Evolutionary conservation across 2,888 invertebrate species (phyloP).

Genomic region (Andrena fulva): DNA sequence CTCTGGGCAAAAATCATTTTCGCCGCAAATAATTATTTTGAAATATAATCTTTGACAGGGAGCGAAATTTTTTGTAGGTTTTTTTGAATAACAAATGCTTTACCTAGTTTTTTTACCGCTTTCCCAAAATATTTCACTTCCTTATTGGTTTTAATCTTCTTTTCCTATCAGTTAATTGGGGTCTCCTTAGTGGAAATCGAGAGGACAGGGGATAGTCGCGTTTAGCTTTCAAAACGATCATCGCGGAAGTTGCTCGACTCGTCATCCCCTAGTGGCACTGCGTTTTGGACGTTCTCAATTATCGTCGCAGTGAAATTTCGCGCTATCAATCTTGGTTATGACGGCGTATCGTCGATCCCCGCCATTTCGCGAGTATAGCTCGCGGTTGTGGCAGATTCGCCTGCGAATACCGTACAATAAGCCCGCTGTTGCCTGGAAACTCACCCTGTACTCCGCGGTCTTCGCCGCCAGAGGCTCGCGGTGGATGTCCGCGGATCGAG

Average conservation of each 20-base stretch:
- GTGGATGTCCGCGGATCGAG: conserved; percentile 28
- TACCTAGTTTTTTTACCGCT: too few species aligned
- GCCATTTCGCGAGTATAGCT: conserved; percentile 34
- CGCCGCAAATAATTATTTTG: too few species aligned
- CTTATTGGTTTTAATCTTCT: too few species aligned
- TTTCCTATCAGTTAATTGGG: too few species aligned
- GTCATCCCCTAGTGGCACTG: background rate
- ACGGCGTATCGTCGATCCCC: conserved; percentile 25
- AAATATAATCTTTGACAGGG: too few species aligned
- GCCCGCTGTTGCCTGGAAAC: conserved; percentile 21
- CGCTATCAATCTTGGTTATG: conserved; percentile 38
- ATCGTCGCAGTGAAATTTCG: background rate
- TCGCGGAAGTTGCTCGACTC: too few species aligned
- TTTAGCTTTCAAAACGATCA: background rate
- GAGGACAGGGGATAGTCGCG: too few species aligned
- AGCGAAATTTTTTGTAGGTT: background rate
- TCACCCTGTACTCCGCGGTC: background rate
- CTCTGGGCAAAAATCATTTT: too few species aligned
- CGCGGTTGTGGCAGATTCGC: conserved; percentile 24
- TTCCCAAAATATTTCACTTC: too few species aligned
- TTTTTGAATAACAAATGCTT: too few species aligned
- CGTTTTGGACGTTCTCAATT: conserved; percentile 11
- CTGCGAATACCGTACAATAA: conserved; percentile 4
- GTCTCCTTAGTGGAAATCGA: too few species aligned
- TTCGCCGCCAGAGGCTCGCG: conserved; percentile 1